Base-by-base conservation (phyloP, 2,888 invertebrate species). In the Drosophila monieri region DNA sequence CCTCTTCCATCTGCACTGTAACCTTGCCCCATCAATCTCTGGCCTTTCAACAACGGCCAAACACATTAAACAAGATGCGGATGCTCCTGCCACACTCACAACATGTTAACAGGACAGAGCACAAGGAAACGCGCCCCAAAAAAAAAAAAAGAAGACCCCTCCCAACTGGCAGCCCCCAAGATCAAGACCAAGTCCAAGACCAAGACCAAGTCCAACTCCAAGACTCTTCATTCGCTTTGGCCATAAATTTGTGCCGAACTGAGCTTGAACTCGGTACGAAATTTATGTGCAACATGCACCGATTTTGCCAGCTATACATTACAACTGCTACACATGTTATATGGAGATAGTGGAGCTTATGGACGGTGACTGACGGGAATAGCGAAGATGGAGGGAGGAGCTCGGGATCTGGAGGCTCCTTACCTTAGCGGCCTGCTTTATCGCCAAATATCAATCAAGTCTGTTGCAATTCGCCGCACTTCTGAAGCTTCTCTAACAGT, bases 281-380 rank as follows among this genome's bases (percentile, higher is more conserved):
- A 87, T 88, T 88, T 88, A 83, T 88, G 81, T 81, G 85, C 87
- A 79, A 73, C 80, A 83, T 79, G 77, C 74, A 70, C 58, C 74
- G 88, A 74, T 85, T 75, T 68, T 76, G 80, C 77, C 84, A 85
- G 76, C 78, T 77, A 76, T 79, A 79, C 73, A 58, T 71, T 80
- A 78, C 67, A 58, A 69, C 47, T 67, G 72, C 72, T 65, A 73
- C 69, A 69, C 69, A 69, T 69, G 69, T 69, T 73, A 65, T 66
- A 64, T 67, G 64, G 64, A 64, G 52, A 65, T 78, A 59, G 23
- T 41, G 41, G 44, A 51, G 37, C 47, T 32, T 35, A 51, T 41
- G 25, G 41, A 65, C 39, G 44, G 47, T 47, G 48, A 43, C 47
- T 35, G 44, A 39, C 69, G 9, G 32, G 15, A 43, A 32, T n/a